These are phyloP conservation scores for Castor canadensis DNA, from an alignment of 2,113 vertebrate genomes.

Conservation along the genomic window DNA sequence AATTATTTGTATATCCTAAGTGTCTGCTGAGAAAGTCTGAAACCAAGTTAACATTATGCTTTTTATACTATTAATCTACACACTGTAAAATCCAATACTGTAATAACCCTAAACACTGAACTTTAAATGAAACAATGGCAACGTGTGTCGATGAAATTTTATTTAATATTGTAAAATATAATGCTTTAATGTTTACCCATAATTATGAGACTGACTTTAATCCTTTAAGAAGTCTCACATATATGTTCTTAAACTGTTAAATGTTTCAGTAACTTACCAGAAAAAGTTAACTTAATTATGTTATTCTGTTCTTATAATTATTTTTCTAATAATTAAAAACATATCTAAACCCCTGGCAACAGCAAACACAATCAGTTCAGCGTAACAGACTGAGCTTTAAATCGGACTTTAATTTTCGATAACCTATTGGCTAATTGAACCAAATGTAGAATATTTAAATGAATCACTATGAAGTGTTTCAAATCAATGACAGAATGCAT, in stretches of 20 bases:
- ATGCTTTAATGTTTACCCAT: constrained; percentile 56
- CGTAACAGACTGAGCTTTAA: constrained; percentile 76
- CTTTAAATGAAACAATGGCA: constrained; percentile 74
- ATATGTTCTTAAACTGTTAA: constrained; percentile 59
- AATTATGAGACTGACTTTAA: constrained; percentile 66
- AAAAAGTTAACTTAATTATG: constrained; percentile 59
- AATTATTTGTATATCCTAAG: constrained; percentile 66
- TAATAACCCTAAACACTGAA: constrained; percentile 55
- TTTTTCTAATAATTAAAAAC: constrained; percentile 68
- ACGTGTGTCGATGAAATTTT: constrained; percentile 65
- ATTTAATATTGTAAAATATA: constrained; percentile 71
- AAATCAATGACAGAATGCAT: constrained; percentile 61
- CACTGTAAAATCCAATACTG: constrained; percentile 60
- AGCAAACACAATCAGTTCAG: constrained; percentile 75
- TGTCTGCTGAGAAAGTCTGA: constrained; percentile 75
- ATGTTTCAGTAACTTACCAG: constrained; percentile 64
- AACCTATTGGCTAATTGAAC: constrained; percentile 61
- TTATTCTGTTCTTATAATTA: constrained; percentile 68
- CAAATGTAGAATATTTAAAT: constrained; percentile 66
- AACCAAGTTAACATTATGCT: constrained; percentile 76
- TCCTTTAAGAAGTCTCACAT: constrained; percentile 64
- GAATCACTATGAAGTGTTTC: constrained; percentile 56
- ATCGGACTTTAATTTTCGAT: constrained; percentile 71
- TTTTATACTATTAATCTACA: constrained; percentile 80
- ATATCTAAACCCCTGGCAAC: constrained; percentile 66